Evolutionary conservation across 2,888 invertebrate species (phyloP).

Genomic region (Homarus gammarus): DNA sequence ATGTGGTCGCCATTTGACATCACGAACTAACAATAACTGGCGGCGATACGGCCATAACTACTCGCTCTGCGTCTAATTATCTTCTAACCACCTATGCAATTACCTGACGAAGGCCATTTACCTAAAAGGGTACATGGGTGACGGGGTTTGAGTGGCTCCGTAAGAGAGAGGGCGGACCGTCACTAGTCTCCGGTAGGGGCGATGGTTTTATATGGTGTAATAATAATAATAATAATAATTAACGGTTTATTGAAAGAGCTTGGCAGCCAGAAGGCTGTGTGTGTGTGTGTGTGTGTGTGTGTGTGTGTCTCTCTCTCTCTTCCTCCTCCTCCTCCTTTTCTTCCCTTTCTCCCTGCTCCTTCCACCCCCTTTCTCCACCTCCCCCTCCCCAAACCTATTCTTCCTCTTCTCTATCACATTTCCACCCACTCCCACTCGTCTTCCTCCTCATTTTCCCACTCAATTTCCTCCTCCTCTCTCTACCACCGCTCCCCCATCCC

Average conservation of each 20-base stretch:
- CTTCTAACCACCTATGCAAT: slow-evolving; percentile 40
- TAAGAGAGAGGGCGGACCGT: background rate
- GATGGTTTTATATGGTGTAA: too few relatives aligned
- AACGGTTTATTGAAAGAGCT: too few relatives aligned
- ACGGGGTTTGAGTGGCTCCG: slow-evolving; percentile 38
- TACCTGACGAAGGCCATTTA: slow-evolving; percentile 37
- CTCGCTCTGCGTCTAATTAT: slow-evolving; percentile 45
- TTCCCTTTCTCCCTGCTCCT: slow-evolving; percentile 25
- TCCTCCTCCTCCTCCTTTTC: slow-evolving; percentile 32
- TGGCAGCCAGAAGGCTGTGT: too few relatives aligned
- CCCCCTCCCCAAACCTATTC: too few relatives aligned
- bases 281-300: slow-evolving; percentile 32
- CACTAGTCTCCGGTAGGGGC: too few relatives aligned
- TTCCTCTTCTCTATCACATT: too few relatives aligned
- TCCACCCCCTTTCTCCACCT: background rate
- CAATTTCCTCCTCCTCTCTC: background rate
- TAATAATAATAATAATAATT: too few relatives aligned
- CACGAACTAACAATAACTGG: slow-evolving; percentile 50
- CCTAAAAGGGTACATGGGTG: slow-evolving; percentile 48
- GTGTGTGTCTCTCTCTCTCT: slow-evolving; percentile 9
- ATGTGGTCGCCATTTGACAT: slow-evolving; percentile 27
- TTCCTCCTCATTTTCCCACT: background rate
- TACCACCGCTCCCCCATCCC: background rate
- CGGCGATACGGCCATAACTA: slow-evolving; percentile 43
- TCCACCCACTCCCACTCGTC: background rate